Percentiles rank a stretch among this genome's conserved stretches.
Conservation (phyloP, 2,113 vertebrate species). For the Charadrius vociferus region DNA sequence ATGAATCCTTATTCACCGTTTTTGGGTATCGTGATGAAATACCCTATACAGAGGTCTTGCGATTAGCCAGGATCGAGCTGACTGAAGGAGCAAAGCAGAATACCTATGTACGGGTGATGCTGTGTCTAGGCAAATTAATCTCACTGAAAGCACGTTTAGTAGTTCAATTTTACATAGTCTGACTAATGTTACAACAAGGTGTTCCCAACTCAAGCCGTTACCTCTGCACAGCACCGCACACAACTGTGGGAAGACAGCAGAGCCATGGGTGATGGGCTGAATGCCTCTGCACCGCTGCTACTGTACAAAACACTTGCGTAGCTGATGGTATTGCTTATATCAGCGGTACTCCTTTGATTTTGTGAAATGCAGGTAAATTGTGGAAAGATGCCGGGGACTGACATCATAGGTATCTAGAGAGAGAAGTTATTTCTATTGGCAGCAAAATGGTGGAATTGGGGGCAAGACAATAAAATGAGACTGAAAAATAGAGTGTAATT, state of each 20-base stretch:
- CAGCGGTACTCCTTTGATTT: neutral
- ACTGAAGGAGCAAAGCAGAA: neutral
- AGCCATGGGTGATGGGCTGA: neutral
- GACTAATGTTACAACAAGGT: neutral
- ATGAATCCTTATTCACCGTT: accelerated
- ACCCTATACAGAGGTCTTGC: neutral
- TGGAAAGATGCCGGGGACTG: neutral
- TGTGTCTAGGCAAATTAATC: neutral
- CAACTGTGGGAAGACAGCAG: accelerated
- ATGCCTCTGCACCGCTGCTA: neutral
- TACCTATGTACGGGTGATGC: neutral
- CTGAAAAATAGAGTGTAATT: neutral
- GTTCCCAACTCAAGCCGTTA: neutral
- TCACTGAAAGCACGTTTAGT: neutral
- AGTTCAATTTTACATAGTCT: neutral
- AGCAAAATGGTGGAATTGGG: neutral
- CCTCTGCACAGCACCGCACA: neutral
- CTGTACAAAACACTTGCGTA: neutral
- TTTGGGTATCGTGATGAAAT: neutral
- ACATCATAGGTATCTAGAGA: neutral
- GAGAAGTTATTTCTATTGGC: neutral
- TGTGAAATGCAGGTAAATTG: neutral
- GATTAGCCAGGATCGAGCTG: neutral
- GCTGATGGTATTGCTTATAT: neutral
- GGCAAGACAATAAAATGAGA: neutral